Base-by-base conservation (phyloP, 1,140 invertebrate species). In the Colletes latitarsis region DNA sequence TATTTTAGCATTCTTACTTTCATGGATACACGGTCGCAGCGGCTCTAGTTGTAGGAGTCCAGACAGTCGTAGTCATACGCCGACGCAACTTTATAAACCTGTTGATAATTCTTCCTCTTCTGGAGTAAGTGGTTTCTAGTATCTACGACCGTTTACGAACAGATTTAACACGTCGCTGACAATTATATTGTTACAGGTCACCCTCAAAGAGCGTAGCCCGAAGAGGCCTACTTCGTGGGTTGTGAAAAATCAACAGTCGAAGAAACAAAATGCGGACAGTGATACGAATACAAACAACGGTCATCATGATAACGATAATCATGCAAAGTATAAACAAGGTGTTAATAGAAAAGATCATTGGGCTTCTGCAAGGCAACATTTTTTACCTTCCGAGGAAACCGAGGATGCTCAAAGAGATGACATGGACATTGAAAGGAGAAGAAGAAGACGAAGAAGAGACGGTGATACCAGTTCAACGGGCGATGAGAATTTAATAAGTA, bases 51-150 rank as follows among this genome's bases (percentile, higher is more conserved):
- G 89, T 73, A 92, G 92, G 21, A 88, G 82, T 72, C 87, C 88
- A 58, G 88, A 84, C 43, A 87, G 83, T 62, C 90, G 90, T 55
- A 90, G 91, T 70, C 85, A 91, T 46, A 86, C 90, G 19, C 90
- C 88, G 2, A 91, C 89, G 67, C 92, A 93, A 77, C 89, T 93
- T 53, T 93, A 93, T 68, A 93, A 93, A 82, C 93, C 93, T 8
- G 93, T 93, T 46, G 92, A 93, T 30, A 92, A 91, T 84, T 93
- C 92, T 46, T 92, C 92, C 68, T 93, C 92, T 69, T 93, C 92
- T 8, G 92, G 92, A 85, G 92, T 93, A 79, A 86, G 82, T 89
- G 71, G 66, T 53, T 53, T 30, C 5, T 15, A 15, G 14, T n/a
- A 6, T 41, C 57, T 77, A 3, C 17, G 15, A 17, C 58, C 9